phyloP scores from a whole-genome alignment of 2,113 vertebrate species.

The Pelecanoides urinatrix region DNA sequence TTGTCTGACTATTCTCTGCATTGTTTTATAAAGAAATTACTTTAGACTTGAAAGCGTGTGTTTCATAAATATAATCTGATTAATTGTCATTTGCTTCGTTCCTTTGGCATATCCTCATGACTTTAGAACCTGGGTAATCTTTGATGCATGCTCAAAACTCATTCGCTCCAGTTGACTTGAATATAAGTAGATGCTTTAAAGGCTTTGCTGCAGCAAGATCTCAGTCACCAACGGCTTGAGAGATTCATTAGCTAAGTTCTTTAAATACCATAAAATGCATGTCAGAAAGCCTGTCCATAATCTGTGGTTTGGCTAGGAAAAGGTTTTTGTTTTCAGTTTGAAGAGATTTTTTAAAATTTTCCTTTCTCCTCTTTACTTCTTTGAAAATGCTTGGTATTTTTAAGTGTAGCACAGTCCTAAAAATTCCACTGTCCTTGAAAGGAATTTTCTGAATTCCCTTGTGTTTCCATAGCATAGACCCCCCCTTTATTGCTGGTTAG shows the following conservation, averaged over 20 bases:
- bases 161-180: not conserved
- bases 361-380: not conserved
- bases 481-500: constrained; percentile 3
- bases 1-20: not conserved
- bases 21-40: not conserved
- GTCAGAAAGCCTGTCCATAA: not conserved
- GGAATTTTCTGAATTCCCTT: constrained; percentile 10
- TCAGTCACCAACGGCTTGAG: not conserved
- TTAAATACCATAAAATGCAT: constrained; percentile 6
- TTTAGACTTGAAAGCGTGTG: not conserved
- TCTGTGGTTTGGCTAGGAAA: constrained; percentile 2
- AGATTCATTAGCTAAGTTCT: constrained; percentile 35
- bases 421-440: constrained; percentile 37
- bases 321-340: constrained; percentile 30
- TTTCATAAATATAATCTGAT: constrained; percentile 21
- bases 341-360: not conserved
- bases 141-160: not conserved
- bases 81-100: constrained; percentile 22
- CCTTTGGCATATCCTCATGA: not conserved
- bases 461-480: not conserved
- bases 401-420: constrained; percentile 8
- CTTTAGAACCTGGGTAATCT: not conserved
- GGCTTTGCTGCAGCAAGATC: not conserved
- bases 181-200: not conserved
- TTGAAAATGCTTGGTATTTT: constrained; percentile 17